Conservation (phyloP, 1,140 invertebrate species). For the Meloidogyne hapla region DNA sequence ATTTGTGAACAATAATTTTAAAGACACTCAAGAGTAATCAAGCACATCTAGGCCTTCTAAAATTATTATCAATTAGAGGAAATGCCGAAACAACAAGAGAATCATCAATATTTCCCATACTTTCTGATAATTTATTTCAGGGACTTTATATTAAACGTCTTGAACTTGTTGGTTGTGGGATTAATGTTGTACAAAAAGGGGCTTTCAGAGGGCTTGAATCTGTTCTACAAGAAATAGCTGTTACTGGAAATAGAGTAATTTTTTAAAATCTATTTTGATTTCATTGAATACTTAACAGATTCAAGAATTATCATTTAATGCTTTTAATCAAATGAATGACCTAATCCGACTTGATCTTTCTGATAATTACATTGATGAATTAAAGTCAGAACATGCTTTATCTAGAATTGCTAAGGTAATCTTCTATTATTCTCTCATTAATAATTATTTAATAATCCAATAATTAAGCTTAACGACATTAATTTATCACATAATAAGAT, state of each 20-base stretch:
- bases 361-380: slow-evolving; percentile 57
- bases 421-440: neutral
- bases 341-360: slow-evolving; percentile 53
- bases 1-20: neutral
- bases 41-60: slow-evolving; percentile 55
- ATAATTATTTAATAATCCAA: neutral
- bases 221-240: slow-evolving; percentile 52
- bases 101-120: slow-evolving; percentile 35
- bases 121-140: slow-evolving; percentile 50
- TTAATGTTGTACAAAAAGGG: slow-evolving; percentile 44
- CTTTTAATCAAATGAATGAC: slow-evolving; percentile 44
- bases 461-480: slow-evolving; percentile 59
- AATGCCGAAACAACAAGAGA: slow-evolving; percentile 11
- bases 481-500: slow-evolving; percentile 61
- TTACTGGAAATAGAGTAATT: slow-evolving; percentile 43
- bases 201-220: slow-evolving; percentile 56
- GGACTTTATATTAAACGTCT: slow-evolving; percentile 62
- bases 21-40: slow-evolving; percentile 47
- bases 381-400: slow-evolving; percentile 50
- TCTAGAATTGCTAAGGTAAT: slow-evolving; percentile 56
- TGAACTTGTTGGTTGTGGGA: slow-evolving; percentile 51
- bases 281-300: slow-evolving; percentile 36
- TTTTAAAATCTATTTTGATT: neutral
- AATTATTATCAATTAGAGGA: slow-evolving; percentile 21
- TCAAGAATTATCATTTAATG: slow-evolving; percentile 13